These are phyloP conservation scores for Diogma glabrata DNA, from an alignment of 2,888 invertebrate species.

Conservation along the genomic window DNA sequence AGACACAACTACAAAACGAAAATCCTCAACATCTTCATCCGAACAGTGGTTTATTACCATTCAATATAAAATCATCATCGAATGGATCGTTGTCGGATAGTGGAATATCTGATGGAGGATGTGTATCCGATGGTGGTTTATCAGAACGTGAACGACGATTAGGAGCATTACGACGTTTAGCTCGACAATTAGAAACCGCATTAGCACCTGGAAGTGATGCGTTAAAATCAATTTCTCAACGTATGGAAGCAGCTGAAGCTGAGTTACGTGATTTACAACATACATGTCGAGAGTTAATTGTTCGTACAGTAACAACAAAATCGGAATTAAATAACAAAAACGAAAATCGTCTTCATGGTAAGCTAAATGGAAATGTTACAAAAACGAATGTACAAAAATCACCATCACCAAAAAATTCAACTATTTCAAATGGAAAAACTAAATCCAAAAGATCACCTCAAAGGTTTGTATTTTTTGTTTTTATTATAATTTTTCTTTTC, in stretches of 20 bases:
- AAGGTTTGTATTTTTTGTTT: constrained; percentile 11
- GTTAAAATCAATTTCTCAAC: constrained; percentile 47
- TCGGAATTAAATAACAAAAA: constrained; percentile 23
- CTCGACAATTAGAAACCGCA: constrained; percentile 51
- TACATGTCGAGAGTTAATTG: constrained; percentile 48
- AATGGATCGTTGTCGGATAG: constrained; percentile 57
- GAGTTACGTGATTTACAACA: constrained; percentile 54
- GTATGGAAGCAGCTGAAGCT: constrained; percentile 53
- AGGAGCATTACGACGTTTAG: constrained; percentile 50
- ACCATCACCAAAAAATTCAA: constrained; percentile 7
- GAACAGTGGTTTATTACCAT: constrained; percentile 11
- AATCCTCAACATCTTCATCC: constrained; percentile 5
- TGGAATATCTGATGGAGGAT: constrained; percentile 63
- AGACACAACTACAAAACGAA: neutral
- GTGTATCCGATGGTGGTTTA: constrained; percentile 55
- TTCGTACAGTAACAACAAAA: constrained; percentile 36
- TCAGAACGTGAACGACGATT: constrained; percentile 54
- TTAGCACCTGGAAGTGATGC: constrained; percentile 56
- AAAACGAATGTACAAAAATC: neutral
- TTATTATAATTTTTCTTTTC: constrained; percentile 3
- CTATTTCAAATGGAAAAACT: constrained; percentile 3
- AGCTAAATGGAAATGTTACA: neutral
- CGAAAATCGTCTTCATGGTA: neutral
- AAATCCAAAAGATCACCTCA: constrained; percentile 12
- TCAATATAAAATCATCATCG: constrained; percentile 27